Conservation (phyloP, 2,888 invertebrate genomes). For the Theodoxus fluviatilis region DNA sequence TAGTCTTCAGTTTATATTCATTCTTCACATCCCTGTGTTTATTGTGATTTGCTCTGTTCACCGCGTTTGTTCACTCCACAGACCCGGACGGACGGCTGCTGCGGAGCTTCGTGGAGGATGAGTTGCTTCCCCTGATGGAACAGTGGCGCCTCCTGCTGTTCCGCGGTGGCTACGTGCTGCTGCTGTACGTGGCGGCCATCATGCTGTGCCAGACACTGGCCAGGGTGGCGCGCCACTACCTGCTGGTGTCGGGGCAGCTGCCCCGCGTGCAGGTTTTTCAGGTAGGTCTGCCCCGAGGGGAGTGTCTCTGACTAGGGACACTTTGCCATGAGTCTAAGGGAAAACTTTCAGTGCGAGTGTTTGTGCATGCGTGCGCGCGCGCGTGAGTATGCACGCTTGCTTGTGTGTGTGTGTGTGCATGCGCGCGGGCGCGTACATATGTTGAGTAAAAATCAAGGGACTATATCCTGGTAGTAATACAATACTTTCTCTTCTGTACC, state of each 20-base stretch:
- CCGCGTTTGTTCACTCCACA: too few relatives aligned
- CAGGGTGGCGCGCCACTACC: conserved; percentile 45
- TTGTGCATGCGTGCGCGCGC: too few relatives aligned
- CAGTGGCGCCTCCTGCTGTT: conserved; percentile 42
- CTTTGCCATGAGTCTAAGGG: too few relatives aligned
- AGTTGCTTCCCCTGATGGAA: conserved; percentile 43
- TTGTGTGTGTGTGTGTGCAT: too few relatives aligned
- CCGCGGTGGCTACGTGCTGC: conserved; percentile 41
- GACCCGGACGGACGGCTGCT: conserved; percentile 31
- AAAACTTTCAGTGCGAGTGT: too few relatives aligned
- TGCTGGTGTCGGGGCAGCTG: conserved; percentile 44
- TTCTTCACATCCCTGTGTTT: conserved; percentile 8
- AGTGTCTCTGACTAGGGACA: too few relatives aligned
- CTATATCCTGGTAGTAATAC: too few relatives aligned
- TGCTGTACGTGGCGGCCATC: conserved; percentile 41
- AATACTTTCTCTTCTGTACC: too few relatives aligned
- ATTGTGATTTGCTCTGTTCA: too few relatives aligned
- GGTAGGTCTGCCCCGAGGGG: conserved; percentile 34
- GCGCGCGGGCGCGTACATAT: too few relatives aligned
- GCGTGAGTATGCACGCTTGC: too few relatives aligned
- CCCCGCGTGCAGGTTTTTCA: conserved; percentile 40
- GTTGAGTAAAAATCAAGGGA: too few relatives aligned
- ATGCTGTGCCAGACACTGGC: conserved; percentile 48
- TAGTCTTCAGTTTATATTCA: background rate
- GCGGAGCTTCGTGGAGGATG: conserved; percentile 27